Evolutionary conservation across 2,888 invertebrate species (phyloP), one percentile per base, ranked within the genome.

Genomic region (Agelastica alni): DNA sequence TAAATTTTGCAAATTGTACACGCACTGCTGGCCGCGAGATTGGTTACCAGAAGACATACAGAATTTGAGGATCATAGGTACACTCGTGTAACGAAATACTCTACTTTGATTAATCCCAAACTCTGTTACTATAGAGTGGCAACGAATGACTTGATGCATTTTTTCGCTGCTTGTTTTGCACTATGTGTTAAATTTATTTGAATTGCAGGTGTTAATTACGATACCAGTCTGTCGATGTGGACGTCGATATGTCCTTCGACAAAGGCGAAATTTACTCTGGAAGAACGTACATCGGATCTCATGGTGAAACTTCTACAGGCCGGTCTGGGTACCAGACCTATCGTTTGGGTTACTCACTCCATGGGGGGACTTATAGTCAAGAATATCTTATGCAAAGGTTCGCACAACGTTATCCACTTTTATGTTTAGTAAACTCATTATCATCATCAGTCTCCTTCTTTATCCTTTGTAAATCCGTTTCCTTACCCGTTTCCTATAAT

Each of bases 361-460:
- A 96, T 96, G 95, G 97, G 97, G 56, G 97, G 96, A 7, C 81
- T 96, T 9, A 82, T 96, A 37, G 90, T 93, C 0, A 96, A 96
- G 77, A 84, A 91, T 70, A 85, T 96, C 67, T 79, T 96, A 4
- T 81, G 86, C 22, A 84, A 88, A 75, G 83, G 84, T 83, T 66
- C 52, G 62, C 57, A n/a, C n/a, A n/a, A n/a, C n/a, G n/a, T n/a
- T n/a, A n/a, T n/a, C n/a, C n/a, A n/a, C n/a, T n/a, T 45, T n/a
- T 20, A 16, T 16, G 1, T 12, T 4, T 34, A 36, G n/a, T n/a
- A n/a, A n/a, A n/a, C n/a, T n/a, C n/a, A n/a, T n/a, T n/a, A n/a
- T n/a, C n/a, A n/a, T n/a, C n/a, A n/a, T n/a, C n/a, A n/a, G n/a
- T n/a, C n/a, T n/a, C n/a, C n/a, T n/a, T n/a, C n/a, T n/a, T n/a